Evolutionary conservation across 2,888 invertebrate species (phyloP), one percentile per base, ranked within the genome.

Genomic region (Nysson spinosus): DNA sequence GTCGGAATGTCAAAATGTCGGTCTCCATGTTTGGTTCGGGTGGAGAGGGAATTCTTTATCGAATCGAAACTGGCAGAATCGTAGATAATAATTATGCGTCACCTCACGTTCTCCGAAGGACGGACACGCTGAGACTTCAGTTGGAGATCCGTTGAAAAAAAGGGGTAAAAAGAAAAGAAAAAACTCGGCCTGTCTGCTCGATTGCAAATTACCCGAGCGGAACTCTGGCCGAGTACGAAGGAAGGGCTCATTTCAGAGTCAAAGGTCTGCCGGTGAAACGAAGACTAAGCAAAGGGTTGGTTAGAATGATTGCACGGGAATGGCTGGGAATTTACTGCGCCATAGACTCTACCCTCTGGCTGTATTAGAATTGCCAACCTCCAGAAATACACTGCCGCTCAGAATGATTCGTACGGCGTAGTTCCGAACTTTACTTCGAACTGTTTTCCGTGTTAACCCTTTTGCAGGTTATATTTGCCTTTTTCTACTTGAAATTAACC

Each of bases 41-140:
- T n/a, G n/a, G n/a, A n/a, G n/a, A n/a, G n/a, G n/a, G n/a, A n/a
- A n/a, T n/a, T n/a, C n/a, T n/a, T n/a, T 26, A n/a, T 49, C 12
- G 61, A 26, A 35, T 43, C 20, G 40, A 32, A 35, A 37, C 35
- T 4, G 9, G 19, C 24, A 32, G 34, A 20, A 34, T 22, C 40
- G 20, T 4, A 40, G 43, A 34, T 35, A 30, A 39, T 63, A 66
- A 69, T 78, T 72, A 72, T 55, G 50, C 72, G 68, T 71, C 78
- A 65, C 52, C 72, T 75, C 76, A 73, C 75, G 74, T 78, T 61
- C 74, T 26, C 22, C 78, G 76, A 78, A 72, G 78, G 72, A 78
- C 76, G 52, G 20, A 39, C 42, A 19, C 47, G 50, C 30, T 35
- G 19, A 20, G 19, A 26, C 7, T 30, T 2, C 6, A 14, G 14